Evolutionary conservation across 2,888 invertebrate genomes (phyloP).

Genomic region (Synanthedon vespiformis): DNA sequence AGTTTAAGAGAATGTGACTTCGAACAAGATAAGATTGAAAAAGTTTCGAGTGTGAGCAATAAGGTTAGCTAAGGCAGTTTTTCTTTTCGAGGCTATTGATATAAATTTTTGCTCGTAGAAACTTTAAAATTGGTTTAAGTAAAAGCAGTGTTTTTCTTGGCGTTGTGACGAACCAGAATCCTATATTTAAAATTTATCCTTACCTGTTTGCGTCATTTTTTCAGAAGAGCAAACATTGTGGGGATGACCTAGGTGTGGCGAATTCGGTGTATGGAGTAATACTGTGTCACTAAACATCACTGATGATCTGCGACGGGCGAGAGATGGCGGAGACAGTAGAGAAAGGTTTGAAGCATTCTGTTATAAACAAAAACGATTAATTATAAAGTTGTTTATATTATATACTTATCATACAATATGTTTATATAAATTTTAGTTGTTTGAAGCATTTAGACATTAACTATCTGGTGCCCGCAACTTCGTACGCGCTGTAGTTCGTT

Average conservation of each 20-base stretch:
- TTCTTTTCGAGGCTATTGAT: neutral
- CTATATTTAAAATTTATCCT: slow-evolving; percentile 5
- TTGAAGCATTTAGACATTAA: too few species aligned
- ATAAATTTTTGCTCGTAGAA: neutral
- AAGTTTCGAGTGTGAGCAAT: neutral
- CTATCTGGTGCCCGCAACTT: too few species aligned
- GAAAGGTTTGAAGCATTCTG: slow-evolving; percentile 76
- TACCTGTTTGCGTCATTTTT: slow-evolving; percentile 89
- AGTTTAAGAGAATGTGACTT: neutral
- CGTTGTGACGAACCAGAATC: neutral
- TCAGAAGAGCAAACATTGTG: slow-evolving; percentile 82
- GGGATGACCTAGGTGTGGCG: slow-evolving; percentile 41
- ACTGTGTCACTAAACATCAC: slow-evolving; percentile 92
- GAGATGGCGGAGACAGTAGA: slow-evolving; percentile 79
- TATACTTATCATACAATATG: too few species aligned
- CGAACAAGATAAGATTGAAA: neutral
- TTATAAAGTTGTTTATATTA: too few species aligned
- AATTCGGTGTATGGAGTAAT: slow-evolving; percentile 72
- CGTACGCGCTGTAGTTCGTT: too few species aligned
- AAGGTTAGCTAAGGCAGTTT: neutral
- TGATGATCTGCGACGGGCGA: slow-evolving; percentile 81
- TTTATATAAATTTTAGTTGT: too few species aligned
- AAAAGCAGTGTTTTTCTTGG: neutral
- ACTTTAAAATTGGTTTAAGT: neutral
- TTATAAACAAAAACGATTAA: neutral